Percentiles rank a stretch among this genome's conserved stretches.
phyloP scores from a whole-genome alignment of 2,113 vertebrate genomes.

The Probosciger aterrimus region DNA sequence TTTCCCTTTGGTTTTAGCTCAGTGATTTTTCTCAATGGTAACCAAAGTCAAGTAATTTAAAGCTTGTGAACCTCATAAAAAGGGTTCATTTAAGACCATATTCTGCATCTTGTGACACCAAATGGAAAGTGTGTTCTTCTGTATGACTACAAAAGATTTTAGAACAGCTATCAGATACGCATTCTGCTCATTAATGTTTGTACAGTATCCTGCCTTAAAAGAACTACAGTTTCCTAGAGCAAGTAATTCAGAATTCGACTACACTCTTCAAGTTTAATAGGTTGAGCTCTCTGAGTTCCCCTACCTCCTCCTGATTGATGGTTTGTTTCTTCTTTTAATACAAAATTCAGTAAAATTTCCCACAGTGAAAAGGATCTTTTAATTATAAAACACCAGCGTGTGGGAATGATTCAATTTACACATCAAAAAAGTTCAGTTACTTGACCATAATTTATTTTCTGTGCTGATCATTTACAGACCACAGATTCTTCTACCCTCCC shows the following conservation, averaged over 20 bases:
- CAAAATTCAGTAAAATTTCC: slow-evolving; percentile 64
- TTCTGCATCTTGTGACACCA: slow-evolving; percentile 49
- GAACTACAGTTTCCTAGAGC: slow-evolving; percentile 46
- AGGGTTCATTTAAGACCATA: slow-evolving; percentile 55
- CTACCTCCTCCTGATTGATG: slow-evolving; percentile 56
- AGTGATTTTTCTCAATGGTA: slow-evolving; percentile 65
- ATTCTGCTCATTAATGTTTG: slow-evolving; percentile 44
- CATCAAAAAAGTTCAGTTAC: slow-evolving; percentile 57
- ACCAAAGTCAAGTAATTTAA: slow-evolving; percentile 53
- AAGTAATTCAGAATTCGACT: slow-evolving; percentile 44
- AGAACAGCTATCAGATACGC: slow-evolving; percentile 28
- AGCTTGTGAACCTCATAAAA: slow-evolving; percentile 55
- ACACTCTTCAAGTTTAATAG: slow-evolving; percentile 50
- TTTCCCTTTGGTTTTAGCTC: slow-evolving; percentile 5
- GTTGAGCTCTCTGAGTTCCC: slow-evolving; percentile 52
- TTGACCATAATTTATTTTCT: slow-evolving; percentile 61
- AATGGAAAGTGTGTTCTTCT: slow-evolving; percentile 64
- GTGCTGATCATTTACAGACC: slow-evolving; percentile 54
- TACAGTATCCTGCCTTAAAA: slow-evolving; percentile 40
- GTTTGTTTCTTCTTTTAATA: slow-evolving; percentile 68
- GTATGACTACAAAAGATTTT: slow-evolving; percentile 56
- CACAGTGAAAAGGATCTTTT: slow-evolving; percentile 65
- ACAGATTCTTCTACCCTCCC: not conserved
- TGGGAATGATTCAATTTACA: slow-evolving; percentile 66
- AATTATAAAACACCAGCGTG: slow-evolving; percentile 62